Percentiles rank a stretch among this genome's conserved stretches.
Evolutionary conservation across 2,797 vertebrate species (phyloP).

Genomic region (Tolypeutes matacus): DNA sequence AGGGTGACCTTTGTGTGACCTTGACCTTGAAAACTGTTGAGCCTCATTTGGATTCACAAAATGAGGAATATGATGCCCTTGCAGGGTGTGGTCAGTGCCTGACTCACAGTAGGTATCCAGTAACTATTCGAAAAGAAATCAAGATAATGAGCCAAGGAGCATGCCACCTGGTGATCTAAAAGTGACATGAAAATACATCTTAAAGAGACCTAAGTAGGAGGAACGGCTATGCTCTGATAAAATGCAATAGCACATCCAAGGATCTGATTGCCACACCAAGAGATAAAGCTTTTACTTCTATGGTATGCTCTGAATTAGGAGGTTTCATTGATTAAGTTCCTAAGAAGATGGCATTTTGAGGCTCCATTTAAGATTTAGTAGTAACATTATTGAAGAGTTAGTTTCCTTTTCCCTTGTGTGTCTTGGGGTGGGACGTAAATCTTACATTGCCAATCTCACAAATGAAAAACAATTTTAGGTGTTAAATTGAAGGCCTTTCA

Average conservation of each 20-base stretch:
- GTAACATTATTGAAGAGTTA: conserved; percentile 44
- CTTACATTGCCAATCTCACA: not conserved
- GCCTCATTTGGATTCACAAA: not conserved
- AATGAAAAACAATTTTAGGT: not conserved
- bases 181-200: conserved; percentile 15
- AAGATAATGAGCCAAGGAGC: not conserved
- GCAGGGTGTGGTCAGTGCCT: not conserved
- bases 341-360: conserved; percentile 36
- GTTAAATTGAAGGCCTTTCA: conserved; percentile 13
- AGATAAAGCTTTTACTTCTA: not conserved
- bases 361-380: not conserved
- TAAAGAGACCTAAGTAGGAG: not conserved
- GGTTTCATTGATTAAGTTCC: conserved; percentile 28
- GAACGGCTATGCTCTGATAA: conserved; percentile 39
- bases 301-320: not conserved
- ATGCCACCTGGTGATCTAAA: not conserved
- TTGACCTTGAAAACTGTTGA: not conserved
- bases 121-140: not conserved
- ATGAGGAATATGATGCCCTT: not conserved
- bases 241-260: not conserved
- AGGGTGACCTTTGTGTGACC: not conserved
- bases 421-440: not conserved
- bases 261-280: not conserved
- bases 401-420: not conserved
- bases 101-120: not conserved